Base-by-base conservation (phyloP, 2,113 vertebrate species). In the Eudyptes chrysolophus region DNA sequence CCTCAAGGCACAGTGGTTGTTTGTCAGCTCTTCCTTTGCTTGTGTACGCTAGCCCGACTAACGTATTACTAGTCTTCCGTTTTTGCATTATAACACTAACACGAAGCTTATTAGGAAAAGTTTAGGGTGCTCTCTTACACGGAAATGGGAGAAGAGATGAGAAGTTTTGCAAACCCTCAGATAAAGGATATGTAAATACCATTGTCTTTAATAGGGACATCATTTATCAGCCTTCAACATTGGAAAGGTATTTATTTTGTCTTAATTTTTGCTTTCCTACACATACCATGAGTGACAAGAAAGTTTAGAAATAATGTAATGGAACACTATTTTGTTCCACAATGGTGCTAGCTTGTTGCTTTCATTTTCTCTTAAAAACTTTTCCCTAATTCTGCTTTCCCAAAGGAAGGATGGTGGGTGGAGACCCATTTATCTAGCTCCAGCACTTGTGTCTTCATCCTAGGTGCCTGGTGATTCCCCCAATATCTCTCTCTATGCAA, bases 1-100 rank as follows among this genome's bases (percentile, higher is more conserved):
- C 60, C 90, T 90, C 46, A 62, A 61, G 62, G 22, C 72, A 49
- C 54, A 32, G 49, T 46, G 13, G 27, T 22, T 89, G 24, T 2
- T 86, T 77, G 34, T 75, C 57, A 79, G 54, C 30, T 89, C 32
- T 89, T 81, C n/a, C 48, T 69, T 69, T 54, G 16, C 51, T 68
- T 91, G 16, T 54, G 27, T 19, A 6, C 0, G 1, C 21, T 13
- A 72, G 34, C 19, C 64, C 6, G 0, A 1, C 49, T 54, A 65
- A 49, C 30, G 26, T 44, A 32, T 8, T 46, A 16, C n/a, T 51
- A 57, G 14, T 70, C 11, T 66, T 87, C 8, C 38, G 27, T 58
- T 71, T 71, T 54, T 77, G 6, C 58, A 32, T 44, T 21, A 20
- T 34, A 52, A 69, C 6, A 10, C 18, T 69, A 74, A 69, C 18